These are phyloP conservation scores for Aspidapion aeneum DNA, from an alignment of 2,888 invertebrate genomes.

Conservation along the genomic window DNA sequence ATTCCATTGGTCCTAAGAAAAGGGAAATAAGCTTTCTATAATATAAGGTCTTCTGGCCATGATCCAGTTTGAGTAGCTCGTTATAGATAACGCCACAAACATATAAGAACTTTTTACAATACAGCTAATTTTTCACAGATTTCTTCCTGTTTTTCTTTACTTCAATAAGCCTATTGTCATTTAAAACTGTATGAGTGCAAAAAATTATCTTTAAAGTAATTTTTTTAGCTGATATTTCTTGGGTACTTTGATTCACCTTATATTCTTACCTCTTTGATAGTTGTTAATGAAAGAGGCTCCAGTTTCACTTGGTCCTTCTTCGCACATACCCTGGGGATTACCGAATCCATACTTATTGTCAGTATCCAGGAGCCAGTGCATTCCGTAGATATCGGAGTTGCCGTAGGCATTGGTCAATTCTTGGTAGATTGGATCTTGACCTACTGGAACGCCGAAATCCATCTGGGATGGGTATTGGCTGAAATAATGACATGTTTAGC, in stretches of 20 bases:
- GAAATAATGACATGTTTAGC: neutral
- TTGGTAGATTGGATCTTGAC: conserved; percentile 29
- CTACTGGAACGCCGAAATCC: conserved; percentile 18
- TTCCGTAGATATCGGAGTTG: conserved; percentile 26
- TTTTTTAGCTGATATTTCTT: too few relatives aligned
- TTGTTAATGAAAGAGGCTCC: conserved; percentile 32
- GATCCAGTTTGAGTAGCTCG: too few relatives aligned
- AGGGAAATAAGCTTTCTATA: too few relatives aligned
- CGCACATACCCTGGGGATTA: conserved; percentile 24
- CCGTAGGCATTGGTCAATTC: conserved; percentile 29
- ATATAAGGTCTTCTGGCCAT: too few relatives aligned
- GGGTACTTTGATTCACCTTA: too few relatives aligned
- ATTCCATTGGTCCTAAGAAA: conserved; percentile 26
- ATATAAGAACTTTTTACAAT: too few relatives aligned
- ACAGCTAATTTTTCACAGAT: too few relatives aligned
- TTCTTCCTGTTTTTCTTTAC: too few relatives aligned
- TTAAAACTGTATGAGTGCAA: too few relatives aligned
- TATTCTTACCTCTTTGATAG: conserved; percentile 25
- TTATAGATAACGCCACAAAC: too few relatives aligned
- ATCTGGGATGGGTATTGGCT: conserved; percentile 27
- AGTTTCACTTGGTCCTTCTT: conserved; percentile 18
- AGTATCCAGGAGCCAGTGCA: conserved; percentile 32
- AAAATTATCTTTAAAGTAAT: too few relatives aligned
- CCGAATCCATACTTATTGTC: conserved; percentile 26
- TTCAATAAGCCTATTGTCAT: too few relatives aligned